These are phyloP conservation scores for Aurelia sp. DNA, from an alignment of 30 jellyfish, hydroid and myxozoan genomes.

Conservation along the genomic window DNA sequence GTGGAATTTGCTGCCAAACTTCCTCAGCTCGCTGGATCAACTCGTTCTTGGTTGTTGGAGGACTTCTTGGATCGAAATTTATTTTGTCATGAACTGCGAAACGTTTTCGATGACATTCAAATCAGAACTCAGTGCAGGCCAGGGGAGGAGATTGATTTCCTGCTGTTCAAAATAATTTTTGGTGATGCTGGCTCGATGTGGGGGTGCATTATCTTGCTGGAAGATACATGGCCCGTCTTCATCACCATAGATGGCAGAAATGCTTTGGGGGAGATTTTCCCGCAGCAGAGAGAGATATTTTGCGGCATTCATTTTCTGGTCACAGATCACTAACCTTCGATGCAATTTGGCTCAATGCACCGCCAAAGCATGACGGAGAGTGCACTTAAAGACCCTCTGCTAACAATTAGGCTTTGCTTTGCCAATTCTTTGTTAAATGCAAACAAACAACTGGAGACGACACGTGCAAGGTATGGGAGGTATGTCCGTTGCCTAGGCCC, in stretches of 20 bases:
- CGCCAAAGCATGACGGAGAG: no score
- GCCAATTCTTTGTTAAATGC: no score
- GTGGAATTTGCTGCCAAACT: constrained; percentile 24
- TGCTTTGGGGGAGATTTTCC: background rate
- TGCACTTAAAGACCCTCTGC: no score
- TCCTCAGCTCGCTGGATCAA: constrained; percentile 10
- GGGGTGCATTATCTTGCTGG: constrained; percentile 44
- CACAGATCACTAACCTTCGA: no score
- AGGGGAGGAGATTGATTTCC: constrained; percentile 31
- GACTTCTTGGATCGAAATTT: constrained; percentile 23
- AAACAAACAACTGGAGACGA: no score
- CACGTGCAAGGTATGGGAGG: no score
- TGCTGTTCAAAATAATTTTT: background rate
- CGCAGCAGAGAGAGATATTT: background rate
- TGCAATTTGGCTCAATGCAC: no score
- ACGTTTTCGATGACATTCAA: constrained; percentile 44
- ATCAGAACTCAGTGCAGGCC: constrained; percentile 25
- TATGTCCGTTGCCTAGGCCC: no score
- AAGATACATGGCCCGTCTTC: background rate
- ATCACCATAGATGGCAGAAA: background rate
- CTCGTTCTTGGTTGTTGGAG: constrained; percentile 26
- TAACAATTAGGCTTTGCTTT: no score
- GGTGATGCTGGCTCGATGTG: constrained; percentile 24
- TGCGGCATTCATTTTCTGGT: no score
- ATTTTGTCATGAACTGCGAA: constrained; percentile 3